Conservation (phyloP, 2,888 invertebrate genomes). For the Ephialtes manifestator region DNA sequence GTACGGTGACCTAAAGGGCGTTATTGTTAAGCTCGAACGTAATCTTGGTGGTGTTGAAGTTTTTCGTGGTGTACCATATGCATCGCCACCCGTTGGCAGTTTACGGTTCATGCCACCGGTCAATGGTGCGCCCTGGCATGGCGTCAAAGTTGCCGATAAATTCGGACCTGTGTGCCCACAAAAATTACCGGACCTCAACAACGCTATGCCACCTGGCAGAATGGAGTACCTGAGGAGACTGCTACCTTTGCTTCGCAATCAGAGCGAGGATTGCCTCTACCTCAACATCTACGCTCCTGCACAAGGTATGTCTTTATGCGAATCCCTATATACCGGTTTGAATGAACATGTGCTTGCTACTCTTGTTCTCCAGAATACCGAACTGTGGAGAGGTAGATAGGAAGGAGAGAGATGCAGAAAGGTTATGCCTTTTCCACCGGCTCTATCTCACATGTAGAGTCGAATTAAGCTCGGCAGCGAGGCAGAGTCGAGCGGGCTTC, state of each 20-base stretch:
- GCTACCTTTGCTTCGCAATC: constrained; percentile 94
- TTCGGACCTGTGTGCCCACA: constrained; percentile 98
- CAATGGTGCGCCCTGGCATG: constrained; percentile 96
- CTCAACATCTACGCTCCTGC: constrained; percentile 98
- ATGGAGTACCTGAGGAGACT: constrained; percentile 95
- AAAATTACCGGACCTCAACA: constrained; percentile 94
- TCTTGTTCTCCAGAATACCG: neutral
- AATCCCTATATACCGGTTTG: neutral
- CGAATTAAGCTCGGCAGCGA: constrained; percentile 60
- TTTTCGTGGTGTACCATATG: constrained; percentile 97
- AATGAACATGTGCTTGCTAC: neutral
- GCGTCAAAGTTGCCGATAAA: constrained; percentile 94
- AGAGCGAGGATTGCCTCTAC: constrained; percentile 98
- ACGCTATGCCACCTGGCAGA: constrained; percentile 95
- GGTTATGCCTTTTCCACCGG: constrained; percentile 45
- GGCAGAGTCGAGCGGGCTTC: constrained; percentile 59
- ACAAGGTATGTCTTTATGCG: constrained; percentile 91
- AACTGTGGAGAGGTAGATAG: constrained; percentile 21
- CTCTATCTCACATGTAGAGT: constrained; percentile 53
- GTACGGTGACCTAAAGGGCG: constrained; percentile 95
- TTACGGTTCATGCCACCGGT: constrained; percentile 98
- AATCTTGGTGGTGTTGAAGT: constrained; percentile 95
- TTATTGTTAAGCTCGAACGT: constrained; percentile 92
- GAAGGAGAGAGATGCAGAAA: constrained; percentile 16
- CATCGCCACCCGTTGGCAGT: constrained; percentile 95